Evolutionary conservation across 2,888 invertebrate genomes (phyloP).

Genomic region (Agrilus cyanescens): DNA sequence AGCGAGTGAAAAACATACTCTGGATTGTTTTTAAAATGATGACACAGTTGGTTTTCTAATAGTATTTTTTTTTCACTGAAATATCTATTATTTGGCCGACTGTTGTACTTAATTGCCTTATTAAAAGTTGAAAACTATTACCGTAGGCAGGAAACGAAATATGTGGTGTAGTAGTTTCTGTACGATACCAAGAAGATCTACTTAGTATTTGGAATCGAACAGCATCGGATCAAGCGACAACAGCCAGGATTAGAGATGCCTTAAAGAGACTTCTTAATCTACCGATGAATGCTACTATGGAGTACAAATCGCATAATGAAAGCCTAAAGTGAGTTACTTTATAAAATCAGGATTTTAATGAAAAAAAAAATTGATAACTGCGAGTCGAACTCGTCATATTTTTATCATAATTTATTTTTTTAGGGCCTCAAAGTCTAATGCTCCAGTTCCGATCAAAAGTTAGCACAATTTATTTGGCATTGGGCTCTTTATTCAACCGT

Average conservation of each 20-base stretch:
- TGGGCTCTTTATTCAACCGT: too few species aligned
- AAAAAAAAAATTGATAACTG: too few species aligned
- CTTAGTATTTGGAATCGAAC: slow-evolving; percentile 96
- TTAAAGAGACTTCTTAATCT: slow-evolving; percentile 89
- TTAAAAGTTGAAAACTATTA: too few species aligned
- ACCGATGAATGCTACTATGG: slow-evolving; percentile 83
- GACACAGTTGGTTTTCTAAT: too few species aligned
- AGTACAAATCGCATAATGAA: slow-evolving; percentile 80
- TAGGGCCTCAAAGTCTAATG: too few species aligned
- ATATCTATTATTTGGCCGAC: not conserved
- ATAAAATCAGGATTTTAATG: too few species aligned
- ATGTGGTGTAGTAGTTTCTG: slow-evolving; percentile 93
- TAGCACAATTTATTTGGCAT: too few species aligned
- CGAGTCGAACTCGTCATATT: too few species aligned
- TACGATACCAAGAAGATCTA: slow-evolving; percentile 91
- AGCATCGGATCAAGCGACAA: slow-evolving; percentile 78
- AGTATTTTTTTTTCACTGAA: not conserved
- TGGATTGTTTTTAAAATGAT: too few species aligned
- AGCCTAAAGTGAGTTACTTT: slow-evolving; percentile 62
- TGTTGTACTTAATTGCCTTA: slow-evolving; percentile 3
- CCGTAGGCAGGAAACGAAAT: slow-evolving; percentile 79
- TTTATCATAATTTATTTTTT: too few species aligned
- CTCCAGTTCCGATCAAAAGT: too few species aligned
- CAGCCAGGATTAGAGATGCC: slow-evolving; percentile 87
- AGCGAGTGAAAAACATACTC: too few species aligned